phyloP scores from a whole-genome alignment of 2,888 invertebrate species.

The Scaptomyza tumidula region DNA sequence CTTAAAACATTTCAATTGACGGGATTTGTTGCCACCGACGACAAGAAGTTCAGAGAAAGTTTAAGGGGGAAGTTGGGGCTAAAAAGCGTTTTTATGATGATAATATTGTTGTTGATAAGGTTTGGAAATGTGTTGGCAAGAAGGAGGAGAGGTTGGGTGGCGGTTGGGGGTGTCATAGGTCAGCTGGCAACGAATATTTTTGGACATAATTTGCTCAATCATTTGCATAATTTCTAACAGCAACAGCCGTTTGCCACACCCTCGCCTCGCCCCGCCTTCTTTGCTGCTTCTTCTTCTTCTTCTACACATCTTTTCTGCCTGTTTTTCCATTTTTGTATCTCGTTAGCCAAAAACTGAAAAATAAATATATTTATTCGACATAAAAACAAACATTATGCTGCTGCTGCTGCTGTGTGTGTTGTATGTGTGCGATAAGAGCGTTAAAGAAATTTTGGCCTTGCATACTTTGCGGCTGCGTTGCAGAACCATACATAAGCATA shows the following conservation, averaged over 20 bases:
- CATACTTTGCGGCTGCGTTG: slow-evolving; percentile 66
- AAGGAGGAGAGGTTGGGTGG: neutral
- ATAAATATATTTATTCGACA: slow-evolving; percentile 38
- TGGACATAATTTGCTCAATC: slow-evolving; percentile 77
- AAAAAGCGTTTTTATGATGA: slow-evolving; percentile 18
- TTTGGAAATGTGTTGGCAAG: neutral
- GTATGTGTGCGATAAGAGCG: slow-evolving; percentile 59
- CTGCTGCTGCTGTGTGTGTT: slow-evolving; percentile 9
- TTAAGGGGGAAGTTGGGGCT: neutral
- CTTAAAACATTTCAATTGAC: slow-evolving; percentile 65
- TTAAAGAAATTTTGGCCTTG: slow-evolving; percentile 51
- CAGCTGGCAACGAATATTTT: slow-evolving; percentile 49
- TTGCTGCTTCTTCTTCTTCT: neutral
- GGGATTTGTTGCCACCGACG: slow-evolving; percentile 65
- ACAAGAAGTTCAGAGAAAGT: slow-evolving; percentile 34
- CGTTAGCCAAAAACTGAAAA: slow-evolving; percentile 58
- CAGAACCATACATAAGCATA: slow-evolving; percentile 6
- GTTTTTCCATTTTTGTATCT: slow-evolving; percentile 54
- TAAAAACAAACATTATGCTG: slow-evolving; percentile 58
- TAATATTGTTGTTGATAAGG: slow-evolving; percentile 32
- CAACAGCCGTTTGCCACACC: slow-evolving; percentile 39
- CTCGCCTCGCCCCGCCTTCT: neutral
- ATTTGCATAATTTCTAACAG: slow-evolving; percentile 75
- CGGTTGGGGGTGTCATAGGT: slow-evolving; percentile 35
- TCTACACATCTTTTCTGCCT: neutral